Percentiles rank a stretch among this genome's conserved stretches.
Conservation (phyloP, 2,888 invertebrate species). For the Acanthacorydalis orientalis region DNA sequence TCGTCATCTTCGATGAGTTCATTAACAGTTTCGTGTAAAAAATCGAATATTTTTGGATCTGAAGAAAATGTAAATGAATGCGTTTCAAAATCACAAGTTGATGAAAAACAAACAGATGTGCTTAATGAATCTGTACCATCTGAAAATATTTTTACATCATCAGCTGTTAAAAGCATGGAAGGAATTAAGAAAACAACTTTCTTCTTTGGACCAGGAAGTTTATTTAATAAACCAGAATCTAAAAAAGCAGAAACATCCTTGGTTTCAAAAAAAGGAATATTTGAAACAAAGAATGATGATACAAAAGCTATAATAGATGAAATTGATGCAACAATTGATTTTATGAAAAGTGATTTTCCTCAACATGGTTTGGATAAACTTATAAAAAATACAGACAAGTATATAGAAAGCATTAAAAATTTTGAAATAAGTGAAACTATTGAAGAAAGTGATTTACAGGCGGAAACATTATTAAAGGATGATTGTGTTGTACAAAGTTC, state of each 20-base stretch:
- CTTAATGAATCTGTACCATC: background rate
- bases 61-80: no score
- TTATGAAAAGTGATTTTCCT: background rate
- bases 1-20: no score
- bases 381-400: background rate
- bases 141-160: background rate
- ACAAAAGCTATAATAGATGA: background rate
- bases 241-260: background rate
- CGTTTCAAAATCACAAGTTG: background rate
- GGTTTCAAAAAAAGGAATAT: no score
- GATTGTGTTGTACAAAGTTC: background rate
- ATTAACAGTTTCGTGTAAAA: no score
- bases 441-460: background rate
- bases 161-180: background rate
- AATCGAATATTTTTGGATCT: no score
- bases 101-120: background rate
- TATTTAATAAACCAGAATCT: slow-evolving; percentile 23
- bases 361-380: background rate
- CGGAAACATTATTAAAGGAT: background rate
- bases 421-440: background rate
- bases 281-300: slow-evolving; percentile 2
- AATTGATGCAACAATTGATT: background rate
- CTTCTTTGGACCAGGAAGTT: slow-evolving; percentile 30
- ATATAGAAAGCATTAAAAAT: background rate
- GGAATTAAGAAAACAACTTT: slow-evolving; percentile 17